Percentiles rank a stretch among this genome's conserved stretches.
phyloP scores from a whole-genome alignment of 2,888 invertebrate species.

The Notodonta ziczac region DNA sequence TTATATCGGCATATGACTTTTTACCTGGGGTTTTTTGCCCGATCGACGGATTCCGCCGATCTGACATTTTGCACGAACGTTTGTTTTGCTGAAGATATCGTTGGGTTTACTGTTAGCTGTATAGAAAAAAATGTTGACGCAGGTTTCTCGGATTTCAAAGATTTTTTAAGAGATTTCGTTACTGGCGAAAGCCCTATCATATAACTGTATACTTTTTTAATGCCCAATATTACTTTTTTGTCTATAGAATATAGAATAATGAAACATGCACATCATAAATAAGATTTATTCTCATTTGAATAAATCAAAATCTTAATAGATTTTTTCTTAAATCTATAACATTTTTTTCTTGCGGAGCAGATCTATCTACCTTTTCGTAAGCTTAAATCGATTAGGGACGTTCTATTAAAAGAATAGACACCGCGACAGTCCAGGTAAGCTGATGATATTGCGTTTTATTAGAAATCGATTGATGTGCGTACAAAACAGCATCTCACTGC shows the following conservation, averaged over 20 bases:
- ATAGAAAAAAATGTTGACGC: slow-evolving; percentile 43
- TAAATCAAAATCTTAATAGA: too few species aligned
- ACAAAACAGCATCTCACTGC: slow-evolving; percentile 76
- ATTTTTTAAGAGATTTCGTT: slow-evolving; percentile 23
- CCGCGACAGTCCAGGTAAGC: slow-evolving; percentile 72
- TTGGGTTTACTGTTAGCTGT: slow-evolving; percentile 66
- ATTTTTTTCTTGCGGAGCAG: slow-evolving; percentile 3
- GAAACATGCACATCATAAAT: too few species aligned
- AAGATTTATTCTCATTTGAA: too few species aligned
- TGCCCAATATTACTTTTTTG: not conserved
- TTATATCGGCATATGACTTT: slow-evolving; percentile 85
- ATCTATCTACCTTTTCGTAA: slow-evolving; percentile 39
- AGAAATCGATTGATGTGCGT: slow-evolving; percentile 58
- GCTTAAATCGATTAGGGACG: slow-evolving; percentile 76
- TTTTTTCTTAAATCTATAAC: slow-evolving; percentile 17
- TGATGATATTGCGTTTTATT: slow-evolving; percentile 82
- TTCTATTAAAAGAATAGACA: slow-evolving; percentile 74
- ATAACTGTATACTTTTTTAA: slow-evolving; percentile 15
- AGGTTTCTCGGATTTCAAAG: slow-evolving; percentile 32
- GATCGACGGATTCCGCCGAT: slow-evolving; percentile 57
- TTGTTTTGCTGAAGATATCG: slow-evolving; percentile 70
- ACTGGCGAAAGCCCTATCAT: slow-evolving; percentile 31
- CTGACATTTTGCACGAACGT: slow-evolving; percentile 77
- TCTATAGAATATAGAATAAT: too few species aligned
- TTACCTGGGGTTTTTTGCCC: slow-evolving; percentile 77